Conservation (phyloP, 92 coral and sea anemone species). For the Zoanthus gigantus region DNA sequence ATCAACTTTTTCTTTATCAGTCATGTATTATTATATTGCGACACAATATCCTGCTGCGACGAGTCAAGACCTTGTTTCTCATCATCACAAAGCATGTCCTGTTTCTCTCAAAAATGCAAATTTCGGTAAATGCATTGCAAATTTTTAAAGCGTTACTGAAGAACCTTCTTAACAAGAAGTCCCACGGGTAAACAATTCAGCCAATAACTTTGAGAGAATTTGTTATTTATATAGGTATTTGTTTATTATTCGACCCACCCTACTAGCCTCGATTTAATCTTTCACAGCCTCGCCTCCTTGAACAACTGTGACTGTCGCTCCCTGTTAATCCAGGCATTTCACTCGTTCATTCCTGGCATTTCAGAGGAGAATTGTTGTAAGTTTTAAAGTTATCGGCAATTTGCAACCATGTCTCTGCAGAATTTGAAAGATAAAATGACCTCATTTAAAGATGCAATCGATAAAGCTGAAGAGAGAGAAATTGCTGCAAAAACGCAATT, state of each 20-base stretch:
- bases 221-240: neutral
- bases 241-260: conserved; percentile 21
- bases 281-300: conserved; percentile 24
- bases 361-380: neutral
- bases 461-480: conserved; percentile 82
- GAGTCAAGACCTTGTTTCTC: neutral
- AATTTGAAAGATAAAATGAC: conserved; percentile 74
- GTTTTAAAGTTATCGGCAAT: neutral
- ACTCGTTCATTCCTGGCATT: neutral
- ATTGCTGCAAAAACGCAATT: conserved; percentile 55
- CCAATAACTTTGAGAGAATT: conserved; percentile 9
- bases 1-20: no score
- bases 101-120: conserved; percentile 17
- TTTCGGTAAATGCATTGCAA: neutral
- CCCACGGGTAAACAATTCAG: conserved; percentile 34
- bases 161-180: neutral
- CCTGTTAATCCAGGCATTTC: conserved; percentile 1
- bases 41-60: neutral
- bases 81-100: neutral
- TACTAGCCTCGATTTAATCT: conserved; percentile 18
- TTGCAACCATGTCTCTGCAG: conserved; percentile 43
- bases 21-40: no score
- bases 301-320: conserved; percentile 4
- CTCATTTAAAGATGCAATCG: conserved; percentile 72
- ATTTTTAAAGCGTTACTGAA: neutral